phyloP scores from a whole-genome alignment of 2,888 invertebrate genomes.

The Falcaria lacertinaria region DNA sequence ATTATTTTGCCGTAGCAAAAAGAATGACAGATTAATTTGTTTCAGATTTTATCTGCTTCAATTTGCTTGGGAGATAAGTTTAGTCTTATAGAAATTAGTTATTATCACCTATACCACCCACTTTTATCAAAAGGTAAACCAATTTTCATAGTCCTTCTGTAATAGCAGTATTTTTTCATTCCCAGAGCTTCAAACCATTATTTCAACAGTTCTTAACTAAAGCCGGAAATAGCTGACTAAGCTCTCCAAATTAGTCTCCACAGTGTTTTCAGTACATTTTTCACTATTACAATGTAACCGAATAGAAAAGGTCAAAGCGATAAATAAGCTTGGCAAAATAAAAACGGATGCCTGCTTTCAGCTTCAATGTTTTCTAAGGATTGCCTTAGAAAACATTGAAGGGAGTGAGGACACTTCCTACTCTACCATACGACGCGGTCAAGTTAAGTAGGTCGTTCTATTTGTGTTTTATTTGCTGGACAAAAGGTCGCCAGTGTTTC shows the following conservation, averaged over 20 bases:
- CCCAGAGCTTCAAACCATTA: background rate
- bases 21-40: too few relatives aligned
- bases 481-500: background rate
- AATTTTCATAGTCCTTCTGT: too few relatives aligned
- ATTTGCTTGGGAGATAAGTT: too few relatives aligned
- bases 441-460: constrained; percentile 1
- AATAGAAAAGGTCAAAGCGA: constrained; percentile 9
- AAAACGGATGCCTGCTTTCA: constrained; percentile 4
- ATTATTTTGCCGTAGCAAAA: too few relatives aligned
- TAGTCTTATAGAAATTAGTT: too few relatives aligned
- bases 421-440: background rate
- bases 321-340: constrained; percentile 11
- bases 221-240: background rate
- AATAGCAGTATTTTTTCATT: background rate
- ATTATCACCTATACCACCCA: too few relatives aligned
- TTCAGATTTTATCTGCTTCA: too few relatives aligned
- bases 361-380: background rate
- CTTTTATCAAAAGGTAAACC: too few relatives aligned
- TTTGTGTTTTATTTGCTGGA: background rate
- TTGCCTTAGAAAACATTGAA: too few relatives aligned
- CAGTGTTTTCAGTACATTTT: background rate
- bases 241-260: background rate
- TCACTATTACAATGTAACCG: background rate
- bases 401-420: too few relatives aligned
- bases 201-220: too few relatives aligned